These are phyloP conservation scores for Sphyrna mokarran DNA, from an alignment of 2,113 vertebrate genomes.

Conservation along the genomic window DNA sequence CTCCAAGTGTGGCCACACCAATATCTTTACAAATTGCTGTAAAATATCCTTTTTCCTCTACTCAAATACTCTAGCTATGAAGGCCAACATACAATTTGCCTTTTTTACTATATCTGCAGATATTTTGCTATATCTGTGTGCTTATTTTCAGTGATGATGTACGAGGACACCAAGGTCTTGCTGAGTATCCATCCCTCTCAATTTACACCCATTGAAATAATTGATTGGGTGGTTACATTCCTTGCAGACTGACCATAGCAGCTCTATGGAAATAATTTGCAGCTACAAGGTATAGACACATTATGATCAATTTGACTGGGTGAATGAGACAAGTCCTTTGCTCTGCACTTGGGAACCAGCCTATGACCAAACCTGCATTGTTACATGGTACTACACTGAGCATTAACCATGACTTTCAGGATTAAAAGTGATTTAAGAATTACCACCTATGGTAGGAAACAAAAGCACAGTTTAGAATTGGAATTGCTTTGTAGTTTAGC, in stretches of 20 bases:
- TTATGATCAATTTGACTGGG: neutral
- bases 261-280: neutral
- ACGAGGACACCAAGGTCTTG: too few species aligned
- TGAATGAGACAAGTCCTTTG: neutral
- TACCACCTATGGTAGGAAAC: neutral
- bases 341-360: neutral
- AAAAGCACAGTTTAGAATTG: neutral
- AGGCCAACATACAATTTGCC: too few species aligned
- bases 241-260: neutral
- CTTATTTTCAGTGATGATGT: too few species aligned
- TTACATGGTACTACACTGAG: neutral
- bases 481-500: neutral
- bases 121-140: too few species aligned
- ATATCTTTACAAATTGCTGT: too few species aligned
- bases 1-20: too few species aligned
- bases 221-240: neutral
- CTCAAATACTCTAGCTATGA: too few species aligned
- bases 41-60: too few species aligned
- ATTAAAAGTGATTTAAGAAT: neutral
- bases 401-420: neutral
- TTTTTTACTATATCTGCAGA: too few species aligned
- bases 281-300: neutral
- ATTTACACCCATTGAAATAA: too few species aligned
- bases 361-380: neutral
- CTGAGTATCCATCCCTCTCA: too few species aligned